Conservation (phyloP, 2,113 vertebrate species). For the Atherinomorus stipes region DNA sequence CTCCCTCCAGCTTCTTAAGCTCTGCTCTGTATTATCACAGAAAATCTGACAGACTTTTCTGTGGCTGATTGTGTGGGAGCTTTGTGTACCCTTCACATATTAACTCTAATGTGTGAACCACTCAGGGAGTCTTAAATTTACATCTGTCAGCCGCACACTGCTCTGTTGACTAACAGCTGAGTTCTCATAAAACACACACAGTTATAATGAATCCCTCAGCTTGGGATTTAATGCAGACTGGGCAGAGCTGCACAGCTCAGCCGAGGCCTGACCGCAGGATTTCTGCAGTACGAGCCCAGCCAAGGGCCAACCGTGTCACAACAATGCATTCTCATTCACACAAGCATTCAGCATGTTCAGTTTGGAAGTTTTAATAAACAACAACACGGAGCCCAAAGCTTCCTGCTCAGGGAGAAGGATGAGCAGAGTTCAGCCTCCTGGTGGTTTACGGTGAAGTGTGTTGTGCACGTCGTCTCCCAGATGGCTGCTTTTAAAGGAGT, state of each 20-base stretch:
- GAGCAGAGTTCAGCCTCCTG: constrained; percentile 27
- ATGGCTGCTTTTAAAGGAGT: constrained; percentile 45
- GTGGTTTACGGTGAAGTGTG: constrained; percentile 28
- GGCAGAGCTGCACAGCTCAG: constrained; percentile 40
- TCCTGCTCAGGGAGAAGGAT: constrained; percentile 6
- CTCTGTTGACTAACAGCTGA: constrained; percentile 63
- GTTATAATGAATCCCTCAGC: constrained; percentile 58
- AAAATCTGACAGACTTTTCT: constrained; percentile 14
- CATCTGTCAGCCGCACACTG: constrained; percentile 44
- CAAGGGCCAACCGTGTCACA: constrained; percentile 37
- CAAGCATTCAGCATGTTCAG: constrained; percentile 9
- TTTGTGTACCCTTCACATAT: constrained; percentile 46
- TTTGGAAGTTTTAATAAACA: constrained; percentile 33
- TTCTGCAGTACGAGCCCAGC: constrained; percentile 13
- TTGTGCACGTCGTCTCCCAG: constrained; percentile 25
- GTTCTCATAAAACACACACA: constrained; percentile 47
- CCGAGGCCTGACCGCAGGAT: constrained; percentile 39
- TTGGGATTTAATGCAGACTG: constrained; percentile 35
- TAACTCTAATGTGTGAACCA: constrained; percentile 39
- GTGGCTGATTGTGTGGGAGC: constrained; percentile 13
- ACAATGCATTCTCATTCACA: constrained; percentile 13
- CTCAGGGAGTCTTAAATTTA: constrained; percentile 45
- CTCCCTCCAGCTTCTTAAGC: constrained; percentile 54
- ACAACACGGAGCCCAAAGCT: neutral
- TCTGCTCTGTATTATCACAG: constrained; percentile 42